These are phyloP conservation scores for Drosophila parvula DNA, from an alignment of 1,140 invertebrate species.

Conservation along the genomic window DNA sequence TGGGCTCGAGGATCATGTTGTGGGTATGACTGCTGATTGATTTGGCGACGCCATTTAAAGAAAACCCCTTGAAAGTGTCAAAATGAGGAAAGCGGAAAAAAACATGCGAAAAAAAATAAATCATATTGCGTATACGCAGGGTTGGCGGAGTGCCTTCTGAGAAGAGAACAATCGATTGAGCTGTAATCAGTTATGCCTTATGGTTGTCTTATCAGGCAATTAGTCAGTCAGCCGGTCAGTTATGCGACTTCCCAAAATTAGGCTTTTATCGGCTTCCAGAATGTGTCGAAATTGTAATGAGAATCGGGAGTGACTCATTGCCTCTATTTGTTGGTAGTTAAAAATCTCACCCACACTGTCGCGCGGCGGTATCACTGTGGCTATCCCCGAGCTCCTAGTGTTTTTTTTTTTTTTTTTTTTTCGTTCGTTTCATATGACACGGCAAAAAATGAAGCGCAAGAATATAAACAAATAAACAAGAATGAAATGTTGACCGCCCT, in stretches of 20 bases:
- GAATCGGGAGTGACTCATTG: constrained; percentile 11
- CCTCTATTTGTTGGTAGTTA: not conserved
- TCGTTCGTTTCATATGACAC: constrained; percentile 29
- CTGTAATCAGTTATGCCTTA: constrained; percentile 28
- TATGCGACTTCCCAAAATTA: constrained; percentile 18
- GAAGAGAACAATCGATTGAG: constrained; percentile 6
- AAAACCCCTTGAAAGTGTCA: constrained; percentile 26
- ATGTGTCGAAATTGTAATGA: constrained; percentile 7
- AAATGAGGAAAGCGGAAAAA: not conserved
- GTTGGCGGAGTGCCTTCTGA: not conserved
- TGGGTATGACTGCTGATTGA: constrained; percentile 27
- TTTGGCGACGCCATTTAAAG: constrained; percentile 27
- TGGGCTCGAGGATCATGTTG: constrained; percentile 4
- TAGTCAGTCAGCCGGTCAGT: constrained; percentile 15
- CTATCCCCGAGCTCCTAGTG: constrained; percentile 24
- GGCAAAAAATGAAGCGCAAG: not conserved
- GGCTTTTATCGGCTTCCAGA: constrained; percentile 1
- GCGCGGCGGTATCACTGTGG: constrained; percentile 18
- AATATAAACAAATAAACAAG: constrained; percentile 8
- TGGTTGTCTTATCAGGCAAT: constrained; percentile 22
- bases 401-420: too few species aligned
- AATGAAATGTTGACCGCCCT: constrained; percentile 38
- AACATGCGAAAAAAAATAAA: not conserved
- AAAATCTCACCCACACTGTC: constrained; percentile 12
- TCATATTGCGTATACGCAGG: constrained; percentile 30